Percentiles rank a stretch among this genome's conserved stretches.
These are phyloP conservation scores for Megaleporinus macrocephalus DNA, from an alignment of 2,113 vertebrate genomes.

Conservation along the genomic window DNA sequence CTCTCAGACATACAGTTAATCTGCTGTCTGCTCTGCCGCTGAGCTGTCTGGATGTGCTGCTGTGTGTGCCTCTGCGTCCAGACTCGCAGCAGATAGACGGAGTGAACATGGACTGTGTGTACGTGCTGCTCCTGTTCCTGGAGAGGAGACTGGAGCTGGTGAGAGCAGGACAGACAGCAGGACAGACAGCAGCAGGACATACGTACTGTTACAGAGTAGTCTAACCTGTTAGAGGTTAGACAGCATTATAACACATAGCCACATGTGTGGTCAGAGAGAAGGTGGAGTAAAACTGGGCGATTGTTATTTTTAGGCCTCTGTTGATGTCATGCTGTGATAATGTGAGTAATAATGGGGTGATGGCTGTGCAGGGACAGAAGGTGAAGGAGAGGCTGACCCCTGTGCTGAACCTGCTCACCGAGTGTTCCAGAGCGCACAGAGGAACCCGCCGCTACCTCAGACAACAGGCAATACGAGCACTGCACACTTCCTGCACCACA, in stretches of 20 bases:
- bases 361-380: conserved; percentile 69
- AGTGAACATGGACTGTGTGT: conserved; percentile 80
- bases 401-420: conserved; percentile 80
- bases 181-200: too few relatives aligned
- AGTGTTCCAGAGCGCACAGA: conserved; percentile 79
- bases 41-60: conserved; percentile 78
- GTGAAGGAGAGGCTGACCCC: conserved; percentile 81
- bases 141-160: conserved; percentile 79
- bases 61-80: conserved; percentile 68
- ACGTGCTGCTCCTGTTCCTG: conserved; percentile 75
- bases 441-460: conserved; percentile 80
- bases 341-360: not conserved
- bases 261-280: too few relatives aligned
- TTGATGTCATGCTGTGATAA: not conserved
- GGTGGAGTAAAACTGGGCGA: too few relatives aligned
- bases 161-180: not conserved
- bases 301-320: not conserved
- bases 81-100: conserved; percentile 80
- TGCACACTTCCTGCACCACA: not conserved
- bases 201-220: too few relatives aligned
- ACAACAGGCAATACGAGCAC: conserved; percentile 57
- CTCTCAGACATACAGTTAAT: conserved; percentile 77
- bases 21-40: conserved; percentile 81
- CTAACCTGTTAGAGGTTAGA: too few relatives aligned
- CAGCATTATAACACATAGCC: too few relatives aligned